Base-by-base conservation (phyloP, 2,113 vertebrate species). In the Scomber japonicus region DNA sequence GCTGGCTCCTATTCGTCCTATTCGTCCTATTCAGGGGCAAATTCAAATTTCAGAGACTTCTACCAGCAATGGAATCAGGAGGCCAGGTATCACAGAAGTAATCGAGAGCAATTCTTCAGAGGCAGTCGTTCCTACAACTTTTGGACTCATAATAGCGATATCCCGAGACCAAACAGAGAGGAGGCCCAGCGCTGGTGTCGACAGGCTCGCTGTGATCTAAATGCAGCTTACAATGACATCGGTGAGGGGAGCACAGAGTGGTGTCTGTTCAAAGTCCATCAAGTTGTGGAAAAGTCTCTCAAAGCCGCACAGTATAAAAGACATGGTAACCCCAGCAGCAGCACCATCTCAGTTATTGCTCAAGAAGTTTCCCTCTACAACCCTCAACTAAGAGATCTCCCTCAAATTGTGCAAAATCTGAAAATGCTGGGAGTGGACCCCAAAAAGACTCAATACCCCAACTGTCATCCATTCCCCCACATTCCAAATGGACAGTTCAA, bases 211-310 rank as follows among this genome's bases (percentile, higher is more conserved):
- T 95, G 94, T 35, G 96, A 96, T 80, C 81, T 96, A 13, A 61
- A 17, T 10, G 94, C 95, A 44, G 95, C 95, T 49, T 11, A 74
- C 19, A 88, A 87, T 7, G 94, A 93, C 45, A 77, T 44, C 3
- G 87, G 72, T 13, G 73, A 59, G 5, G 69, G 45, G 0, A 91
- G 80, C 72, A 94, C 94, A 6, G 95, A 96, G 71, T 96, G 96
- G 96, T 91, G 95, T 79, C 89, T 96, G 21, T 96, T 95, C 81
- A 96, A 95, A 86, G 86, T 95, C 51, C 94, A 96, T 61, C 95
- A 95, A 65, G 94, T 93, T 14, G 92, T 96, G 15, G 92, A 96
- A 80, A 96, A 96, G 75, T 91, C 95, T 61, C 92, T 96, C 46
- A 93, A 85, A 40, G 95, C 95, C 12, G 94, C 92, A 21, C 78